Base-by-base conservation (phyloP, 2,888 invertebrate species). In the Gymnocheta viridis region DNA sequence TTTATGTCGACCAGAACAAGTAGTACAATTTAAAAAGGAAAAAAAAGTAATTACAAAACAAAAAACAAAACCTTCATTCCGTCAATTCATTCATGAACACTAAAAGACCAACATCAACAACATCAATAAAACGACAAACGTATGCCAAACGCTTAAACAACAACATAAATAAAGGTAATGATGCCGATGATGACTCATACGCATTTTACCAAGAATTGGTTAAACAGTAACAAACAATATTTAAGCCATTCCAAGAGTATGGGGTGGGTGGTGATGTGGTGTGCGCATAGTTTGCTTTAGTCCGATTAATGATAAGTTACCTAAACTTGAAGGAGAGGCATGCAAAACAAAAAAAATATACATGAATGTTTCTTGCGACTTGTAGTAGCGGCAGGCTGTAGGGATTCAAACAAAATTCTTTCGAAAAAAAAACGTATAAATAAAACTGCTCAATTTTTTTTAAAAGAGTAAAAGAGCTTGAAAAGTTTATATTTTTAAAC, bases 181-280 rank as follows among this genome's bases (percentile, higher is more conserved):
- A 51, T 60, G 51, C 29, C 24, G 54, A 24, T 19, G 82, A 77
- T 84, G 84, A 84, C 81, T 84, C 84, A 84, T 80, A 70, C 77
- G 54, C 47, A 72, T 62, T 83, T 84, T 84, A 76, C 72, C 77
- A 77, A 81, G 84, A 84, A 84, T 84, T 64, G 14, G 22, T 70
- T 49, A 51, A 69, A 69, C 78, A 70, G 72, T 41, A 76, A 49
- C n/a, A n/a, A n/a, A 66, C 10, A 72, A 66, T 14, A 60, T 67
- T 66, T 70, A 70, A 76, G 49, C 77, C 70, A n/a, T 19, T 32
- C 32, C 19, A 49, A 27, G n/a, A n/a, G 51, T 41, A 70, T n/a
- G n/a, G n/a, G n/a, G 41, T 35, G 74, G 64, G 22, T 62, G 69
- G 74, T 35, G 74, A n/a, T 41, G 56, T 62, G 29, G 60, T 32